Base-by-base conservation (phyloP, 2,797 vertebrate genomes). In the Schizothorax lantsangensis region DNA sequence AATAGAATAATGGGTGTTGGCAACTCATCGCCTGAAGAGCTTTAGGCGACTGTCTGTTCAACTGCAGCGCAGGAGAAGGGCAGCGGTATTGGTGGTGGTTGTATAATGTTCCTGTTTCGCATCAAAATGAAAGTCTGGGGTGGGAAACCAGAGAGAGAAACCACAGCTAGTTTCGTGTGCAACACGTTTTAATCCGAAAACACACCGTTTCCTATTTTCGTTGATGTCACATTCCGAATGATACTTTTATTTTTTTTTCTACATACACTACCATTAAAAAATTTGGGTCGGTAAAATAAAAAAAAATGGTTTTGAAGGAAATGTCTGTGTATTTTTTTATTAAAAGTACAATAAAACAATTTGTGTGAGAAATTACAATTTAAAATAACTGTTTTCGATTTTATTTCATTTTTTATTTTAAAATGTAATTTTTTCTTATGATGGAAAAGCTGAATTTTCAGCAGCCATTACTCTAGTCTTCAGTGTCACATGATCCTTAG, bases 81-180 rank as follows among this genome's bases (percentile, higher is more conserved):
- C 47, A 38, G 84, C 73, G 78, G 85, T 81, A 40, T 79, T 68
- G 59, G 72, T 69, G 36, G 72, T 69, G 36, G 90, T 85, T 88
- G 73, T 69, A 84, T 68, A 59, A 62, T 86, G 87, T 90, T 90
- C 89, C 81, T 78, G 85, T 90, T 91, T 88, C 83, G 59, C 84
- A 86, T 90, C 88, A 90, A 88, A 91, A 83, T 73, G 89, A 90
- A 91, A 91, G 88, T 91, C 69, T 90, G 83, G 90, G 89, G 86
- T 88, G 68, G 74, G 84, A 89, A 91, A 91, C 90, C 88, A 87
- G 87, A 91, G 36, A 79, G 38, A 64, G 81, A 84, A 89, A 91
- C 87, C 90, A 86, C 88, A 79, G 84, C 26, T 19, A 84, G 83
- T 90, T 91, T 91, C 87, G 36, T 64, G 82, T 88, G 36, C 82